A percentile compares a stretch with the other conserved stretches of the same genome.
Conservation (phyloP, 2,888 invertebrate genomes). For the Lucinisca nassula region DNA sequence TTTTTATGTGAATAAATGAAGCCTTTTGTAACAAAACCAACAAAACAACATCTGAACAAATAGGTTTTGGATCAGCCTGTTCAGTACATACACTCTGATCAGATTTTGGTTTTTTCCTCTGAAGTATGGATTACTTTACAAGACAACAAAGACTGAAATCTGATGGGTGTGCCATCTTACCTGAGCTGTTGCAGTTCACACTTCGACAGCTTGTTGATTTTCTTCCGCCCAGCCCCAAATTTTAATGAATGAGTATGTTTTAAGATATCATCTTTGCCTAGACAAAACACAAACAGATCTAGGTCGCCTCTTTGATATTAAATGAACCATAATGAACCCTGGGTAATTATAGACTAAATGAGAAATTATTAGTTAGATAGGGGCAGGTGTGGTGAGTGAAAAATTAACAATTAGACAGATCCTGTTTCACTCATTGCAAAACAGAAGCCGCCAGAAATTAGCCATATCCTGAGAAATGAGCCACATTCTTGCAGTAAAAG, state of each 20-base stretch:
- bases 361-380: conserved; percentile 31
- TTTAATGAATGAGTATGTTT: conserved; percentile 17
- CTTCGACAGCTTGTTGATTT: too few species aligned
- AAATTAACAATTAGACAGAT: conserved; percentile 10
- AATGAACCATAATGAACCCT: conserved; percentile 14
- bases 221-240: too few species aligned
- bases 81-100: background rate
- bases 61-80: background rate
- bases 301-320: conserved; percentile 2
- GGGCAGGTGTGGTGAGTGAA: conserved; percentile 36
- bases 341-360: conserved; percentile 38
- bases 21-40: background rate
- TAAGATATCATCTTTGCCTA: conserved; percentile 7
- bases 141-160: too few species aligned
- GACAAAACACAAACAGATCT: background rate
- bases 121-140: too few species aligned
- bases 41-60: background rate
- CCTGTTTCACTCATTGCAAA: background rate
- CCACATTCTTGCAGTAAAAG: too few species aligned
- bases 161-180: too few species aligned
- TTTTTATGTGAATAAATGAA: background rate
- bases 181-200: too few species aligned
- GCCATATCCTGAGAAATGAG: too few species aligned
- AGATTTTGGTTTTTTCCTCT: too few species aligned
- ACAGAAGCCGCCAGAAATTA: background rate